phyloP scores from a whole-genome alignment of 2,113 vertebrate species.

The Hypomesus transpacificus region DNA sequence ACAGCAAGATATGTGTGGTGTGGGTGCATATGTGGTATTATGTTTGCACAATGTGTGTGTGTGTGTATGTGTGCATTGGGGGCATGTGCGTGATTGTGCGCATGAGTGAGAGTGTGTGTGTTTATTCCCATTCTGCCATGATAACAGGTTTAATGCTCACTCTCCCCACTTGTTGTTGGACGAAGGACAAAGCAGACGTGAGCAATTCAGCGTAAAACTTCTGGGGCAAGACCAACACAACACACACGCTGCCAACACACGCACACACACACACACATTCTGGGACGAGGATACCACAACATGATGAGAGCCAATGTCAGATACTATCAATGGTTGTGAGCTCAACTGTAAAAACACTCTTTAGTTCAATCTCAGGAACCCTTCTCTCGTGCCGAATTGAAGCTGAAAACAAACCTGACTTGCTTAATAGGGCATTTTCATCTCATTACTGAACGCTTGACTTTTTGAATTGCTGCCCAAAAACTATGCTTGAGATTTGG shows the following conservation, averaged over 20 bases:
- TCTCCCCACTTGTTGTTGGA: constrained; percentile 41
- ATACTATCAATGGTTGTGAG: constrained; percentile 46
- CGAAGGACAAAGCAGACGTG: constrained; percentile 34
- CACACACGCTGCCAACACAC: constrained; percentile 40
- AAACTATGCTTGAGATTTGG: too few relatives aligned
- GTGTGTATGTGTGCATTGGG: not conserved
- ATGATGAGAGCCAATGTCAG: constrained; percentile 33
- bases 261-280: not conserved
- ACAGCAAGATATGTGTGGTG: not conserved
- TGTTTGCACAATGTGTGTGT: not conserved
- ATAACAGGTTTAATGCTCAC: constrained; percentile 22
- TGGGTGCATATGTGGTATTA: too few relatives aligned
- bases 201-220: constrained; percentile 55
- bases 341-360: constrained; percentile 29
- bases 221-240: constrained; percentile 38
- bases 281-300: not conserved
- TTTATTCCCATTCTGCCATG: constrained; percentile 27
- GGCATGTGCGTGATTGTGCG: constrained; percentile 6
- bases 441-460: too few relatives aligned
- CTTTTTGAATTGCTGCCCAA: too few relatives aligned
- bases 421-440: too few relatives aligned
- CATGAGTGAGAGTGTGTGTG: constrained; percentile 28
- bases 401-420: not conserved
- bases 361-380: not conserved
- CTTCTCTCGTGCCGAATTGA: not conserved